Evolutionary conservation across 2,888 invertebrate species (phyloP).

Genomic region (Bellardia bayeri): DNA sequence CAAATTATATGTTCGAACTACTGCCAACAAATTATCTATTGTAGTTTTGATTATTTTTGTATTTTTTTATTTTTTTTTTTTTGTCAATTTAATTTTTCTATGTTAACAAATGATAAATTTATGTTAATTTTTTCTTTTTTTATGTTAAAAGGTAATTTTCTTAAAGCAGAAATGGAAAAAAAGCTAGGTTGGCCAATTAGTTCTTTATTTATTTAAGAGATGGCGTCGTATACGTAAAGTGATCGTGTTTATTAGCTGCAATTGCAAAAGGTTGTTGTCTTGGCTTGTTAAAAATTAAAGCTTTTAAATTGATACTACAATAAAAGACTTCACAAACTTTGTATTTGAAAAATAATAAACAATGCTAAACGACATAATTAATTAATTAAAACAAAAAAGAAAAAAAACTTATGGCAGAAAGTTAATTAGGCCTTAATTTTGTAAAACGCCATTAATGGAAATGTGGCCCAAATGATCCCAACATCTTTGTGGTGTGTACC

Average conservation of each 20-base stretch:
- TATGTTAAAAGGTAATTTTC: background rate
- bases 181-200: background rate
- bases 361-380: too few species aligned
- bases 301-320: too few species aligned
- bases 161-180: background rate
- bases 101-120: background rate
- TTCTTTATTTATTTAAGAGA: background rate
- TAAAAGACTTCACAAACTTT: too few species aligned
- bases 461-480: too few species aligned
- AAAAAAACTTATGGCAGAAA: too few species aligned
- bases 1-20: slow-evolving; percentile 61
- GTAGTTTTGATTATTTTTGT: slow-evolving; percentile 14
- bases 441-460: too few species aligned
- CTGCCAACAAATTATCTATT: slow-evolving; percentile 46
- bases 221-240: background rate
- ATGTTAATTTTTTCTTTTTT: background rate
- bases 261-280: background rate
- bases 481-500: too few species aligned
- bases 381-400: too few species aligned
- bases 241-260: background rate
- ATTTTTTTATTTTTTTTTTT: background rate
- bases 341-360: too few species aligned
- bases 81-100: background rate
- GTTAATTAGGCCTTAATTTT: too few species aligned
- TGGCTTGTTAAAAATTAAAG: background rate